Conservation (phyloP, 1,140 invertebrate species). For the Andrena cerasifolii region DNA sequence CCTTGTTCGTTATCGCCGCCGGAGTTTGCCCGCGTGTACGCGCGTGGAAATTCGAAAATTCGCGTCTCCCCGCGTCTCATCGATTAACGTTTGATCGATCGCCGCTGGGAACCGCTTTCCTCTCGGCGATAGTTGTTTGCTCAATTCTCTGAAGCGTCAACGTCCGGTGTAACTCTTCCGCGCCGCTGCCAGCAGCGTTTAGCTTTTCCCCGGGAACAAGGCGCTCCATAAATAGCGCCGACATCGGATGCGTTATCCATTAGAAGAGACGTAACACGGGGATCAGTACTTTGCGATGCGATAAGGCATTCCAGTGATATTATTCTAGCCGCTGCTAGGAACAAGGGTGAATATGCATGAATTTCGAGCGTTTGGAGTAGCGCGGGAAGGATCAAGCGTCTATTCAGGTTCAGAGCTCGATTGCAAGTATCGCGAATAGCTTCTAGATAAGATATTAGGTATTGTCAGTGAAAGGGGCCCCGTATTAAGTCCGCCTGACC, state of each 20-base stretch:
- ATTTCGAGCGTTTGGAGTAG: no score
- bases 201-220: neutral
- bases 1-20: neutral
- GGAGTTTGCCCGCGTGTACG: constrained; percentile 1
- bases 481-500: no score
- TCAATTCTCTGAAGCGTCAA: constrained; percentile 16
- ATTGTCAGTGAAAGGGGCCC: no score
- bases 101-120: neutral
- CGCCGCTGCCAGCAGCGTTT: no score
- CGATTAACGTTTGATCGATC: constrained; percentile 32
- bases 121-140: neutral
- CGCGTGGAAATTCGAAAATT: constrained; percentile 25
- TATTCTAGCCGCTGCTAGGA: no score
- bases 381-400: no score
- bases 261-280: neutral
- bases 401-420: no score
- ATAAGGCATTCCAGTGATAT: no score
- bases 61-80: neutral
- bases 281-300: no score
- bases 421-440: no score
- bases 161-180: neutral
- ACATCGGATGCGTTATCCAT: neutral
- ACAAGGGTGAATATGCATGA: no score
- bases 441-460: no score
- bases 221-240: neutral